Evolutionary conservation across 2,888 invertebrate species (phyloP), one percentile per base, ranked within the genome.

Genomic region (Glaucopsyche alexis): DNA sequence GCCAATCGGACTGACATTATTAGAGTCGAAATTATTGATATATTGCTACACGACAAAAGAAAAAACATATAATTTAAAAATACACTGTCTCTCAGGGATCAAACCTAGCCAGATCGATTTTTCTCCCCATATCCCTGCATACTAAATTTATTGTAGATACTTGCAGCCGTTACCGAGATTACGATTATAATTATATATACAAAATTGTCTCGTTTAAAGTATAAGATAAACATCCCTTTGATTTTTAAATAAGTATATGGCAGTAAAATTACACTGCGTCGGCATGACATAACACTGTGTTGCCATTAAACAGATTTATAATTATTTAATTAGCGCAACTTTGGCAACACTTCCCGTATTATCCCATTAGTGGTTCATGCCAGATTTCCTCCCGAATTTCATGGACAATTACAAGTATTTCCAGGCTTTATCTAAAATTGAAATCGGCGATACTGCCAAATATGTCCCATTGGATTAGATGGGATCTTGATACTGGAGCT

Each of bases 351-450:
- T 65, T 70, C 71, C 72, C 50, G 70, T 72, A 73, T 75, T 55
- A 75, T 73, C 50, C 70, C 71, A 73, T 72, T 75, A 72, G 73
- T 73, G 71, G 73, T 71, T 71, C 64, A 71, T 72, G 69, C 75
- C 75, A 75, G 76, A 76, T 76, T 76, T 75, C 75, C 74, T 74
- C 74, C 60, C 74, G 74, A 77, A 77, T 75, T 78, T 74, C 75
- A 77, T 75, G 77, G 74, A 76, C 77, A 77, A 78, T 78, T 77
- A 77, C 77, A 77, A 76, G 77, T 77, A 77, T 78, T 77, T 76
- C 74, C 76, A 76, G 71, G 72, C 76, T 75, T 75, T 79, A 78
- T 79, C 78, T 78, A 75, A 79, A 79, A 79, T 79, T 78, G 76
- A 77, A 77, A 78, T 79, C 79, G 71, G 75, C 75, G 75, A 75